Percentiles rank a stretch among this genome's conserved stretches.
Conservation (phyloP, 2,888 invertebrate species). For the Acrobasis repandana region DNA sequence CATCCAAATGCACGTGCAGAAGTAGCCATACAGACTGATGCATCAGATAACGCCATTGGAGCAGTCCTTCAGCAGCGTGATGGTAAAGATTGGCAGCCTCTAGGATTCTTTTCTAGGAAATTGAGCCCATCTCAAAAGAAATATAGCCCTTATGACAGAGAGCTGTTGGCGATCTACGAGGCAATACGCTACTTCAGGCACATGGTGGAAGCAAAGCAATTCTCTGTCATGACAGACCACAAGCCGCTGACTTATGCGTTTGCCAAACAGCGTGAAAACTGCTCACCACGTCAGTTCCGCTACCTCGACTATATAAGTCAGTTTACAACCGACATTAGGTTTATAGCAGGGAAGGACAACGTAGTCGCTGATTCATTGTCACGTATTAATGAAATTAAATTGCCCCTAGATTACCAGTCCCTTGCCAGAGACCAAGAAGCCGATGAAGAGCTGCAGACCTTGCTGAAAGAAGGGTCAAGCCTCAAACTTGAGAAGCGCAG, state of each 20-base stretch:
- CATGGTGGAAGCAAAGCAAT: conserved; percentile 54
- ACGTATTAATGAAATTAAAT: conserved; percentile 36
- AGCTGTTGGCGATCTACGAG: conserved; percentile 49
- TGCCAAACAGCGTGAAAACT: conserved; percentile 36
- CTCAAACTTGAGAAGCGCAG: conserved; percentile 28
- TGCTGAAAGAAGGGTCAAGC: conserved; percentile 24
- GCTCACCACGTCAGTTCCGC: conserved; percentile 47
- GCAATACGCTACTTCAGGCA: conserved; percentile 51
- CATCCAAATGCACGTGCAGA: conserved; percentile 43
- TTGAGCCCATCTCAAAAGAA: conserved; percentile 7
- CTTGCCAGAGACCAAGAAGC: conserved; percentile 30
- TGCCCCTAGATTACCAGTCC: conserved; percentile 26
- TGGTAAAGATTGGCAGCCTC: conserved; percentile 11
- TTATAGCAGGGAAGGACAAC: conserved; percentile 47
- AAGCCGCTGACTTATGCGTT: conserved; percentile 51
- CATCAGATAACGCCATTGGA: conserved; percentile 54
- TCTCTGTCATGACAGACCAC: conserved; percentile 48
- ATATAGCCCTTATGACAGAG: conserved; percentile 43
- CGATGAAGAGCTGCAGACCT: conserved; percentile 31
- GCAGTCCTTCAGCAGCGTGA: conserved; percentile 52
- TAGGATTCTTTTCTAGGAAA: conserved; percentile 18
- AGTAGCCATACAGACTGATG: conserved; percentile 47
- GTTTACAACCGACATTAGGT: conserved; percentile 49
- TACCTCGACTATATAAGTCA: conserved; percentile 50
- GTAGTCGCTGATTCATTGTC: conserved; percentile 48